These are phyloP conservation scores for Heloderma charlesbogerti DNA, from an alignment of 2,113 vertebrate genomes.

Conservation along the genomic window DNA sequence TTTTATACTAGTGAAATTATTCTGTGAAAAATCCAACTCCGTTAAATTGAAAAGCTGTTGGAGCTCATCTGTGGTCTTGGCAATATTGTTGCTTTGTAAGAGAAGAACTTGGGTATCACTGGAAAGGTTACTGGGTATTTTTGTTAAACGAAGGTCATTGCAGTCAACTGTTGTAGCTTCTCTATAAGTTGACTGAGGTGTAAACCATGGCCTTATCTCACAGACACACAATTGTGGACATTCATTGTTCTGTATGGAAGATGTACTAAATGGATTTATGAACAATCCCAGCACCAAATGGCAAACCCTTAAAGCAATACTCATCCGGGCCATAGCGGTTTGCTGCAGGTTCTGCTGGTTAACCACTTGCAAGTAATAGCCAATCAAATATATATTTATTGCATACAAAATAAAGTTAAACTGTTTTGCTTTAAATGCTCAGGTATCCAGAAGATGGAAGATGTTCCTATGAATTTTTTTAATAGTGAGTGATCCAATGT, in stretches of 20 bases:
- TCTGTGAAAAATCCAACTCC: constrained; percentile 96
- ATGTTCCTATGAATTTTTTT: constrained; percentile 46
- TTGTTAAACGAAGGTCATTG: constrained; percentile 95
- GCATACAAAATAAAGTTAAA: constrained; percentile 49
- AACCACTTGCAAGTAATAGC: constrained; percentile 7
- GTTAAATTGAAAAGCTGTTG: constrained; percentile 95
- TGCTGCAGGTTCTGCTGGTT: constrained; percentile 18
- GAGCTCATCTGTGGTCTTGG: constrained; percentile 89
- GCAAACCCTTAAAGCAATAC: constrained; percentile 69
- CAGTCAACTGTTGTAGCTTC: constrained; percentile 98
- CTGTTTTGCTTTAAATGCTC: constrained; percentile 50
- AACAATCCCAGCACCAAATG: constrained; percentile 81
- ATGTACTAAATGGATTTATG: constrained; percentile 76
- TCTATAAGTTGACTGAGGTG: constrained; percentile 96
- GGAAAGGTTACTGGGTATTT: constrained; percentile 93
- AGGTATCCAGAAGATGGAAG: constrained; percentile 55
- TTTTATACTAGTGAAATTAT: constrained; percentile 93
- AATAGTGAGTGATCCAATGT: constrained; percentile 45
- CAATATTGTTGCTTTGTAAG: constrained; percentile 97
- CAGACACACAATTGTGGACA: constrained; percentile 97
- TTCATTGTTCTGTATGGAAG: constrained; percentile 83
- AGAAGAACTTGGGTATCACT: constrained; percentile 97
- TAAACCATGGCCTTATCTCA: constrained; percentile 97
- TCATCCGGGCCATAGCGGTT: constrained; percentile 84
- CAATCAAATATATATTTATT: neutral